A percentile compares a stretch with the other conserved stretches of the same genome.
Evolutionary conservation across 2,888 invertebrate species (phyloP).

Genomic region (Scaptomyza reducta): DNA sequence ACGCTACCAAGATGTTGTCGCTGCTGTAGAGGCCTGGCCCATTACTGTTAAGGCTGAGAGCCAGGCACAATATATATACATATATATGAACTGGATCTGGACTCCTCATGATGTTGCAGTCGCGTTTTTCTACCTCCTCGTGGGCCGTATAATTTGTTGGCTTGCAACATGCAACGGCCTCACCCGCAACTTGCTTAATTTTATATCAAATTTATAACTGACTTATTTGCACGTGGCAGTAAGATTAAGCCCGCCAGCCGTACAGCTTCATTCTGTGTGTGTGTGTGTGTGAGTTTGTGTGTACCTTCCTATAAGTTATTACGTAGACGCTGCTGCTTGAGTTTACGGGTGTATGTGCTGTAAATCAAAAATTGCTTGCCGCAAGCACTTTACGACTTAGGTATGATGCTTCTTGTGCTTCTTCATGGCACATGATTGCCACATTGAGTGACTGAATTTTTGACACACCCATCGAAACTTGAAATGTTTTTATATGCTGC

Average conservation of each 20-base stretch:
- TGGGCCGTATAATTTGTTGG: conserved; percentile 55
- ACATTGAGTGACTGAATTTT: conserved; percentile 45
- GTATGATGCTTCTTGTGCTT: conserved; percentile 19
- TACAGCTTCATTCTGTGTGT: conserved; percentile 14
- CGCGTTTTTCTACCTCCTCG: conserved; percentile 3
- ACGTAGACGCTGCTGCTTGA: conserved; percentile 51
- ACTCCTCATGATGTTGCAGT: background rate
- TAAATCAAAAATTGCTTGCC: conserved; percentile 52
- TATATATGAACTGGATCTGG: conserved; percentile 28
- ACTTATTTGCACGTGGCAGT: conserved; percentile 78
- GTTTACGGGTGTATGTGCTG: conserved; percentile 16
- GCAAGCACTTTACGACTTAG: conserved; percentile 50
- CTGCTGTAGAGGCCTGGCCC: conserved; percentile 28
- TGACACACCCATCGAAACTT: conserved; percentile 52
- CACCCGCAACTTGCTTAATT: conserved; percentile 66
- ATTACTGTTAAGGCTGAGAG: conserved; percentile 37
- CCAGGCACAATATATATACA: conserved; percentile 55
- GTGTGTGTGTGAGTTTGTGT: background rate
- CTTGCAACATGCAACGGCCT: conserved; percentile 24
- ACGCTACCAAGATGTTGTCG: conserved; percentile 59
- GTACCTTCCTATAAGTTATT: conserved; percentile 40
- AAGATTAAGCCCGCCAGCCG: conserved; percentile 67
- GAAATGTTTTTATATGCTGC: conserved; percentile 25
- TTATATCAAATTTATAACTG: conserved; percentile 79
- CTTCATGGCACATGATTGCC: conserved; percentile 28